A percentile compares a stretch with the other conserved stretches of the same genome.
Conservation (phyloP, 2,797 vertebrate genomes). For the Tauraco hartlaubi region DNA sequence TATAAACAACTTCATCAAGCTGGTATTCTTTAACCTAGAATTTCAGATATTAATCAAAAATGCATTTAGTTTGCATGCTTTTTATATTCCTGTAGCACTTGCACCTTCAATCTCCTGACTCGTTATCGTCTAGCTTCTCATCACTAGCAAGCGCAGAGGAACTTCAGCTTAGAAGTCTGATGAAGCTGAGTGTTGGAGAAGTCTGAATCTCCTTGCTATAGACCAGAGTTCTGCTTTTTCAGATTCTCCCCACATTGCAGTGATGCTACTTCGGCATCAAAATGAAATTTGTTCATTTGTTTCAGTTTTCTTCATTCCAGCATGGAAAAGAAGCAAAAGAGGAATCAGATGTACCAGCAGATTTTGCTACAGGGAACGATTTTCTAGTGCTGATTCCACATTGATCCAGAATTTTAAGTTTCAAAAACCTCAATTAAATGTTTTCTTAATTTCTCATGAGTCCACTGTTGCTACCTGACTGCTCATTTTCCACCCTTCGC, state of each 20-base stretch:
- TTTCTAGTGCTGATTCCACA: constrained; percentile 2
- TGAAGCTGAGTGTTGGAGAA: not conserved
- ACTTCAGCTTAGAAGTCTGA: not conserved
- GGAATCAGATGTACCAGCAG: constrained; percentile 34
- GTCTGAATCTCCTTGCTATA: not conserved
- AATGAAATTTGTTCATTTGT: constrained; percentile 44
- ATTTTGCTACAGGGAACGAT: constrained; percentile 35
- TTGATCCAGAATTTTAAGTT: constrained; percentile 27
- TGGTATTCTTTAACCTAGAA: not conserved
- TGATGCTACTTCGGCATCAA: constrained; percentile 30
- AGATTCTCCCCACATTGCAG: not conserved
- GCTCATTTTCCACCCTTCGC: not conserved
- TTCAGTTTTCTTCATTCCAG: constrained; percentile 42
- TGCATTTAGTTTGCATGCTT: accelerated
- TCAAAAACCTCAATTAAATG: constrained; percentile 1
- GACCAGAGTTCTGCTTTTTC: constrained; percentile 1
- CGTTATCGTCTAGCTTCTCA: not conserved
- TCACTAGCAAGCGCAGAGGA: not conserved
- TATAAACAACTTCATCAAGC: not conserved
- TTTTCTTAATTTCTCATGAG: constrained; percentile 20
- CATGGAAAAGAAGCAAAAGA: constrained; percentile 16
- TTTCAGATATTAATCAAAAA: not conserved
- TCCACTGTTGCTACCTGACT: not conserved
- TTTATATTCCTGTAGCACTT: not conserved
- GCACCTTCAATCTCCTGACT: not conserved